Percentiles rank a stretch among this genome's conserved stretches.
Evolutionary conservation across 2,888 invertebrate species (phyloP).

Genomic region (Melanargia galathea): DNA sequence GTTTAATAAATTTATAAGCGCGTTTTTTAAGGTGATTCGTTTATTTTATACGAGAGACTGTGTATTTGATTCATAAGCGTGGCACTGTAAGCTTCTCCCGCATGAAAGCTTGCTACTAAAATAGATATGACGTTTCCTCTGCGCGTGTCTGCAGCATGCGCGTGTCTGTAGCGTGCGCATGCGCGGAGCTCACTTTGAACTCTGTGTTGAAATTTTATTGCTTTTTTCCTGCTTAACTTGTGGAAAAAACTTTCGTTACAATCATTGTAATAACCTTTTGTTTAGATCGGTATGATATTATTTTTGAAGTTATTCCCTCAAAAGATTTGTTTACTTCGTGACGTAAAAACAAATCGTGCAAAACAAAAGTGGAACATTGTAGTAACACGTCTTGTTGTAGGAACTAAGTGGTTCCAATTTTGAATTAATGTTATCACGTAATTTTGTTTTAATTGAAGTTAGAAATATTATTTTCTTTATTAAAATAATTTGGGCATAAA

Average conservation of each 20-base stretch:
- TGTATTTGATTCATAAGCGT: conserved; percentile 43
- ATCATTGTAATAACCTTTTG: background rate
- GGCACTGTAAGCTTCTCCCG: conserved; percentile 47
- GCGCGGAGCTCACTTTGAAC: conserved; percentile 48
- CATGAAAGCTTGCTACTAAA: conserved; percentile 66
- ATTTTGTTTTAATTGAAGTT: too few species aligned
- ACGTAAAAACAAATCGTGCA: too few species aligned
- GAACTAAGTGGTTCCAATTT: too few species aligned
- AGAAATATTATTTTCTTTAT: too few species aligned
- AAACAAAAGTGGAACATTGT: too few species aligned
- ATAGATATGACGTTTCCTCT: conserved; percentile 69
- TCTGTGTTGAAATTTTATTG: conserved; percentile 23
- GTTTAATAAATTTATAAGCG: conserved; percentile 45
- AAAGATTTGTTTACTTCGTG: too few species aligned
- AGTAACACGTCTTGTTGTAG: too few species aligned
- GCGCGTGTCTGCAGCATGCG: conserved; percentile 62
- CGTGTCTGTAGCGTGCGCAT: conserved; percentile 65
- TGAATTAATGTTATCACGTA: too few species aligned
- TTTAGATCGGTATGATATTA: too few species aligned
- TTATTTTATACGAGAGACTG: conserved; percentile 35
- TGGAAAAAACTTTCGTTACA: conserved; percentile 2
- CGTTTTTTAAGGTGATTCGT: conserved; percentile 31
- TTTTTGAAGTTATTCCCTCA: too few species aligned
- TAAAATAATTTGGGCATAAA: too few species aligned
- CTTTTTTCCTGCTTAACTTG: conserved; percentile 7